Percentiles rank a stretch among this genome's conserved stretches.
phyloP scores from a whole-genome alignment of 35 echinoderm and acorn worm genomes.

The Heliocidaris erythrogramma region DNA sequence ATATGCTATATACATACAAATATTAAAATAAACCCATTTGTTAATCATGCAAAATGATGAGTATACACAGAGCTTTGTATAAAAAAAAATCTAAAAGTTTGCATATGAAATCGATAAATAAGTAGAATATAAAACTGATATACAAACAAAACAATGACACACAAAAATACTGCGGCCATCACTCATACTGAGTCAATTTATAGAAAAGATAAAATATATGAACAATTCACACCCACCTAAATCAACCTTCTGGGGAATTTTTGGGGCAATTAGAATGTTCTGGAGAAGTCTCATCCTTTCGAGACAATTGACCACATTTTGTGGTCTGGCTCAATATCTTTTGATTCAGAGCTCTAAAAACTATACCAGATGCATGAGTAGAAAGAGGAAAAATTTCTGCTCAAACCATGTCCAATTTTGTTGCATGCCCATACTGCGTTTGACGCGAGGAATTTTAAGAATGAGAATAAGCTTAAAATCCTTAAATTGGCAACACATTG shows the following conservation, averaged over 20 bases:
- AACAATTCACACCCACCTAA: not conserved
- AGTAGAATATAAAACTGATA: constrained; percentile 36
- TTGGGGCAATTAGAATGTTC: constrained; percentile 29
- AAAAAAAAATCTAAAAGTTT: not conserved
- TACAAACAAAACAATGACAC: constrained; percentile 32
- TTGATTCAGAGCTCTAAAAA: no score
- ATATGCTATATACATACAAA: not conserved
- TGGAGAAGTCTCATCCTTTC: not conserved
- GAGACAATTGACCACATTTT: no score
- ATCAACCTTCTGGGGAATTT: not conserved
- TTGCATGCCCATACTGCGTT: no score
- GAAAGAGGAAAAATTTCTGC: no score
- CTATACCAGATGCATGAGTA: no score
- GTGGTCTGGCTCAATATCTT: no score
- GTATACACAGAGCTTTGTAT: constrained; percentile 2
- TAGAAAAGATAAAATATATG: not conserved
- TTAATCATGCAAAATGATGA: constrained; percentile 8
- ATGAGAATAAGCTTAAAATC: no score
- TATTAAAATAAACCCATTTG: constrained; percentile 3
- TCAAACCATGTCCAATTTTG: no score
- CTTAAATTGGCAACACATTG: no score
- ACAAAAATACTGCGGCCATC: not conserved
- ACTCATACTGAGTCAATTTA: not conserved
- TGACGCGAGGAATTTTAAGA: no score
- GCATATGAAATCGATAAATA: constrained; percentile 29